Conservation (phyloP, 2,797 vertebrate genomes). For the Dermochelys coriacea region DNA sequence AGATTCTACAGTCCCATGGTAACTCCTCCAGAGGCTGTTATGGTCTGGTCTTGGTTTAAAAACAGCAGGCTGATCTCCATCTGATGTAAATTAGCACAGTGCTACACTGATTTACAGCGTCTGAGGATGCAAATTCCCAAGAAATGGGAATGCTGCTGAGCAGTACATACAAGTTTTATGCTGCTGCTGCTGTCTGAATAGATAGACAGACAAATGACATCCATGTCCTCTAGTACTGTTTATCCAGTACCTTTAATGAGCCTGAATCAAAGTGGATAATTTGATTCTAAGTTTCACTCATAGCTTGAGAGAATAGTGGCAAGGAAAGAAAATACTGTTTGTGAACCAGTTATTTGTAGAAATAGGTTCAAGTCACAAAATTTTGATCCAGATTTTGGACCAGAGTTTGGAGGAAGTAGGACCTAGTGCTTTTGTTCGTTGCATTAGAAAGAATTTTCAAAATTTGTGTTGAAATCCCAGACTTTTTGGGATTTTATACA, state of each 20-base stretch:
- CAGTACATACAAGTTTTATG: background rate
- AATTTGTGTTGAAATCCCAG: background rate
- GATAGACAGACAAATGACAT: background rate
- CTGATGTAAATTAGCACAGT: constrained; percentile 53
- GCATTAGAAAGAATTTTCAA: background rate
- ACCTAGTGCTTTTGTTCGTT: background rate
- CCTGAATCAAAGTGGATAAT: background rate
- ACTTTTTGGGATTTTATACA: background rate
- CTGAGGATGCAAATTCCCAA: constrained; percentile 20
- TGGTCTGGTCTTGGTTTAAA: constrained; percentile 48
- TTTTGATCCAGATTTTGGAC: background rate
- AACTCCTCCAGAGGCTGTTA: constrained; percentile 28
- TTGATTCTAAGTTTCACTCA: constrained; percentile 32
- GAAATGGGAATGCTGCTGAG: background rate
- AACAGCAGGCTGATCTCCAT: constrained; percentile 11
- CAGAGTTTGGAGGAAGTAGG: background rate
- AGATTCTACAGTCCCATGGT: constrained; percentile 12
- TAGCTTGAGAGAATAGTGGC: background rate
- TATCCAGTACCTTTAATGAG: constrained; percentile 2
- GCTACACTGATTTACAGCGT: background rate
- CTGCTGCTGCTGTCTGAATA: background rate
- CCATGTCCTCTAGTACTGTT: constrained; percentile 22
- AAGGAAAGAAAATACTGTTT: background rate
- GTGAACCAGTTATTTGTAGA: background rate
- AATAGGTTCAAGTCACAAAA: background rate